Evolutionary conservation across 2,113 vertebrate species (phyloP), one percentile per base, ranked within the genome.

Genomic region (Mustelus asterias): DNA sequence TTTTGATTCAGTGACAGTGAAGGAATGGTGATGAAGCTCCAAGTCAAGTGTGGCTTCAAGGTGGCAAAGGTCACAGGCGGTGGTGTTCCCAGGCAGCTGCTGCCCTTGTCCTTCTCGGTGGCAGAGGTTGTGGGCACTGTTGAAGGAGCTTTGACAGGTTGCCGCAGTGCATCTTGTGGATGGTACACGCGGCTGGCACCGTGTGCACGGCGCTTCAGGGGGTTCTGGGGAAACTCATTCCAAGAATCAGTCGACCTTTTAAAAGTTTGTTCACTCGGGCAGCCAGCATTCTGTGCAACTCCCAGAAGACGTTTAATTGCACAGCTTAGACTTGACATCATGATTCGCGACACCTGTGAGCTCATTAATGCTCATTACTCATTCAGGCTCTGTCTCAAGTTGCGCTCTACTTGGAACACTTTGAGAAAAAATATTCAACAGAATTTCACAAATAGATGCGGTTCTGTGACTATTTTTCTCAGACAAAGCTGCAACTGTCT

Each of bases 331-430:
- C 41, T 48, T 86, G 83, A 48, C 41, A 24, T 48, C 41, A 48
- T 48, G 41, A 86, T 86, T 86, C 83, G 24, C 18, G 44, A 44
- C 83, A 86, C 37, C 83, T 86, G 83, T 26, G 41, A 48, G 78
- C 44, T 86, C 83, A 86, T 86, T 86, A 86, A 41, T 22, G 83
- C 83, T 86, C 44, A 86, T 86, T 86, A 86, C 44, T 44, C 83
- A 86, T 86, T 48, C 83, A 48, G 83, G 83, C 83, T 18, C 83
- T 48, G 78, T 86, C 83, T 86, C 83, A 41, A 85, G 83, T 85
- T 44, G 41, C 83, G 5, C 20, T 44, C 5, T 24, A 18, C 37
- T 44, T 3, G 20, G 83, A 86, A 48, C 44, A 86, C 20, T 85
- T 44, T 86, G 22, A 86, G 41, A 41, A 48, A 86, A 86, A 24